phyloP scores from a whole-genome alignment of 1,140 invertebrate genomes.

The Copidosoma floridanum region DNA sequence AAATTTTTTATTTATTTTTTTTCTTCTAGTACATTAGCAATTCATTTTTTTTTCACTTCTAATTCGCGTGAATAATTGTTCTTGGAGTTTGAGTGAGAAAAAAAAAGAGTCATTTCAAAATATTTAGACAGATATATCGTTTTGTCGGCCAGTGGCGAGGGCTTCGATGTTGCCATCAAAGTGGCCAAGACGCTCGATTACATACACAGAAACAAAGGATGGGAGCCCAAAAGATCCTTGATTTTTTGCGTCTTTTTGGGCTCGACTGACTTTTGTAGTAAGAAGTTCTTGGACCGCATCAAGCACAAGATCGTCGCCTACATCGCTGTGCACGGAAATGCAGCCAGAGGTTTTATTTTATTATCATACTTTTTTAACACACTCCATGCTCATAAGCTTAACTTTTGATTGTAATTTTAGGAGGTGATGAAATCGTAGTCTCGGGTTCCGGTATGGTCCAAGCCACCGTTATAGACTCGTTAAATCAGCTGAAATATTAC shows the following conservation, averaged over 20 bases:
- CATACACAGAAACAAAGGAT: slow-evolving; percentile 39
- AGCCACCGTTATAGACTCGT: slow-evolving; percentile 38
- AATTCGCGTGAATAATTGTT: no score
- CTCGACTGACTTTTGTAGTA: slow-evolving; percentile 37
- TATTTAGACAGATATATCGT: slow-evolving; percentile 48
- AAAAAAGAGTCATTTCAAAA: slow-evolving; percentile 10
- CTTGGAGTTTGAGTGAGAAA: neutral
- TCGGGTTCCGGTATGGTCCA: slow-evolving; percentile 48
- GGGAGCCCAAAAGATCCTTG: slow-evolving; percentile 46
- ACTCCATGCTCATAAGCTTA: no score
- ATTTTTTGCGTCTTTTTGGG: slow-evolving; percentile 47
- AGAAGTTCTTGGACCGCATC: slow-evolving; percentile 35
- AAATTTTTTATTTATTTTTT: slow-evolving; percentile 3
- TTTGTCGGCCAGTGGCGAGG: slow-evolving; percentile 40
- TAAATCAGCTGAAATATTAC: slow-evolving; percentile 15
- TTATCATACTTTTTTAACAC: neutral
- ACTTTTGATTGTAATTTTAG: slow-evolving; percentile 26
- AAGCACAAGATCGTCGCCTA: slow-evolving; percentile 44
- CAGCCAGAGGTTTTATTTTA: slow-evolving; percentile 37
- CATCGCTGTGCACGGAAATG: slow-evolving; percentile 38
- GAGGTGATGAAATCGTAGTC: slow-evolving; percentile 36
- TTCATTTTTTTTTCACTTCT: no score
- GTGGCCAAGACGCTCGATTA: slow-evolving; percentile 38
- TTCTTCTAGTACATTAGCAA: no score
- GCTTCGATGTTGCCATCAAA: slow-evolving; percentile 38